Evolutionary conservation across 2,797 vertebrate species (phyloP), one percentile per base, ranked within the genome.

Genomic region (Melanotaenia nigrans): DNA sequence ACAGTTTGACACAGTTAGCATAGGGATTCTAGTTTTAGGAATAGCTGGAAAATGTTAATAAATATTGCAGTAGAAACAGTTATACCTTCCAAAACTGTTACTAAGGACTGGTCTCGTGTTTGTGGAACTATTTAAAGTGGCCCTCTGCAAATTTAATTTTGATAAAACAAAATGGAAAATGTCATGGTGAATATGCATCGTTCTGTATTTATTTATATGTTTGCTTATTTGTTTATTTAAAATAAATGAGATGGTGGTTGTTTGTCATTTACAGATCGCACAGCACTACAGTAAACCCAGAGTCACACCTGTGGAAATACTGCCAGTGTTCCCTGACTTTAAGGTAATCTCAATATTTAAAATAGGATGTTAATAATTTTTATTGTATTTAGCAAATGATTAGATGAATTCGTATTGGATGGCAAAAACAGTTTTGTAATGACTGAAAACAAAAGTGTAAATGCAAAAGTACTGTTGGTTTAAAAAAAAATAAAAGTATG

Each of bases 211-310:
- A 12, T 18, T 55, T 58, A 7, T 47, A n/a, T n/a, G 10, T 40
- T 13, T n/a, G 10, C 13, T 13, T 40, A 40, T 40, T 33, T 33
- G 1, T 33, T 33, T 7, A 33, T 33, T 30, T 30, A 30, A 33
- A 9, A 49, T 49, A 68, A 5, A 12, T 28, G 18, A 45, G 2
- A 18, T 35, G 2, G 8, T 59, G 58, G 20, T 35, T 60, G 7
- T 49, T 59, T 11, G 72, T 65, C 61, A 40, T 76, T 47, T 74
- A 5, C 87, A 98, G 97, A 95, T 98, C 67, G 42, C 93, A 0
- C 95, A 96, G 85, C 97, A 98, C 82, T 98, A 98, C 92, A 98
- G 97, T 90, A 98, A 98, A 87, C 97, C 97, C 22, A 94, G 97
- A 70, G 97, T 98, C 72, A 96, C 95, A 54, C 97, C 97, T 0